Conservation (phyloP, 2,797 vertebrate species). For the Sebastes steindachneri region DNA sequence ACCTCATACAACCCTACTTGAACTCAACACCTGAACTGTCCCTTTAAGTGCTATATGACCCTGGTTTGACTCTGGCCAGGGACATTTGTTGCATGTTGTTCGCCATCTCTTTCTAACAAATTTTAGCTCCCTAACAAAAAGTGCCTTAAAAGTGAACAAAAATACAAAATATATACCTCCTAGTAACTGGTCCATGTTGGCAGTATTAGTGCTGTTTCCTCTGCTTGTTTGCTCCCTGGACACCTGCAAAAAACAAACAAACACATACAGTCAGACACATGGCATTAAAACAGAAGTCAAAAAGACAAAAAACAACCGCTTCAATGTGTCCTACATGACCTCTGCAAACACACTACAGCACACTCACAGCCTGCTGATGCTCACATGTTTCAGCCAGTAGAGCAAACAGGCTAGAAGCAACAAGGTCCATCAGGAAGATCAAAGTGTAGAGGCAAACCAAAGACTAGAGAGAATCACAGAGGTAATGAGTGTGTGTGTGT, state of each 20-base stretch:
- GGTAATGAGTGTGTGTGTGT: not conserved
- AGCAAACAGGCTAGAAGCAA: conserved; percentile 41
- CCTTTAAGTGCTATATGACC: not conserved
- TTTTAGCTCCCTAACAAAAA: not conserved
- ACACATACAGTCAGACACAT: not conserved
- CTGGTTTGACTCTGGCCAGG: not conserved
- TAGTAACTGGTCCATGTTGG: conserved; percentile 81
- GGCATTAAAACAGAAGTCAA: not conserved
- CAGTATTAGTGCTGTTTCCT: conserved; percentile 66
- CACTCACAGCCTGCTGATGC: conserved; percentile 1
- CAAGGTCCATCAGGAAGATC: conserved; percentile 1
- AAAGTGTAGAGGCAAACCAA: not conserved
- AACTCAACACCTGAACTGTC: not conserved
- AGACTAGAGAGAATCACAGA: conserved; percentile 7
- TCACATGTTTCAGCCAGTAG: conserved; percentile 44
- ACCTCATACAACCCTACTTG: not conserved
- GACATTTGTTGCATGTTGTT: not conserved
- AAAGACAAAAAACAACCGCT: not conserved
- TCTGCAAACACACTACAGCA: not conserved
- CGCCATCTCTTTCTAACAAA: not conserved
- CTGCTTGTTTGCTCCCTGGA: conserved; percentile 77
- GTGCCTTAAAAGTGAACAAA: not conserved
- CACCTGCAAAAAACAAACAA: conserved; percentile 71
- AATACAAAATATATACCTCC: conserved; percentile 37
- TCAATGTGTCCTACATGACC: not conserved